Evolutionary conservation across 2,113 vertebrate species (phyloP).

Genomic region (Pseudonaja textilis): DNA sequence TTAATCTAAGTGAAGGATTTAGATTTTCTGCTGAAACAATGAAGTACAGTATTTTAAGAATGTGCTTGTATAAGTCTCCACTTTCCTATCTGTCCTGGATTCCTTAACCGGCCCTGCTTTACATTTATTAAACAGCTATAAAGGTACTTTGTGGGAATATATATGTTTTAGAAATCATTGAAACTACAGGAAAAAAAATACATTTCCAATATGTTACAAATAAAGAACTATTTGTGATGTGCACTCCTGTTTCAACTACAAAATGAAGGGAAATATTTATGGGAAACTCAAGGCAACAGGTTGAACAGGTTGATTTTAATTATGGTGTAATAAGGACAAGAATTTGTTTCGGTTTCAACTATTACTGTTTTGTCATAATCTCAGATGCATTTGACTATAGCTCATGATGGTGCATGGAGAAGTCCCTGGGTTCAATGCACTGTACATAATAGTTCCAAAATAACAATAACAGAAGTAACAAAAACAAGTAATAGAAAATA

Average conservation of each 20-base stretch:
- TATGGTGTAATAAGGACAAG: background rate
- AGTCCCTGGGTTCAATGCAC: background rate
- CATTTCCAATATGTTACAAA: constrained; percentile 28
- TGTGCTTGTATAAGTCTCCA: constrained; percentile 42
- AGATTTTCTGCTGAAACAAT: constrained; percentile 57
- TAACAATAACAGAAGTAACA: background rate
- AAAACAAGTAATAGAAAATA: background rate
- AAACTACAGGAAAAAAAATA: constrained; percentile 37
- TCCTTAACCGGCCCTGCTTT: constrained; percentile 45
- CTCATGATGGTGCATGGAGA: background rate
- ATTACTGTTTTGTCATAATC: background rate
- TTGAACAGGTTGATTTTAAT: constrained; percentile 10
- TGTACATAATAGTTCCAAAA: background rate
- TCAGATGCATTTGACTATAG: background rate
- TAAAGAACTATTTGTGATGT: constrained; percentile 8
- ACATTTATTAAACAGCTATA: constrained; percentile 25
- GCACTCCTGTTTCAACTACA: constrained; percentile 33
- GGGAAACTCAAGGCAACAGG: constrained; percentile 29
- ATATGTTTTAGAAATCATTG: background rate
- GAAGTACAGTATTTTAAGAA: constrained; percentile 59
- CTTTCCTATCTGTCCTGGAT: constrained; percentile 44
- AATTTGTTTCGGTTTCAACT: background rate
- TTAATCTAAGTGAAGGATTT: constrained; percentile 52
- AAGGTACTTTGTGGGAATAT: constrained; percentile 8
- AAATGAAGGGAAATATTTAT: background rate